Evolutionary conservation across 2,888 invertebrate species (phyloP), one percentile per base, ranked within the genome.

Genomic region (Drosophila atripex): DNA sequence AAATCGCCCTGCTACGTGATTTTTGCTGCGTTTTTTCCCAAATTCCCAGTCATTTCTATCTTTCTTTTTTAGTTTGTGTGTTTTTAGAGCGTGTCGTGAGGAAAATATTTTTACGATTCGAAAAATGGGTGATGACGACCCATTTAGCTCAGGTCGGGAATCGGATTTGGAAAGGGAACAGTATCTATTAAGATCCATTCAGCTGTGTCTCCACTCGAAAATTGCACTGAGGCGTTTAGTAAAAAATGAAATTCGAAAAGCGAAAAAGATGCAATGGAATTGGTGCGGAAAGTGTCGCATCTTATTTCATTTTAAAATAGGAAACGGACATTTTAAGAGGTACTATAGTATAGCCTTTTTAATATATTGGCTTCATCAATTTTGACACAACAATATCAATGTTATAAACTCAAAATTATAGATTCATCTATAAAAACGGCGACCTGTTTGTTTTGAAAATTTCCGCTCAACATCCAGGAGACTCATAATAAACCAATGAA

Each of bases 1-100:
- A 88, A 84, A 88, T 88, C 85, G 68, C 69, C 71, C 69, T 69
- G 73, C 78, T 80, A 84, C 84, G 84, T 84, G 84, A 76, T 88
- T 84, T 86, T 88, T 47, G 64, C 71, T 69, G 76, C 71, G 87
- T 88, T 84, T 84, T 87, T 64, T 46, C 68, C 50, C 12, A 4
- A 68, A 64, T 64, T 64, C 64, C 23, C 68, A 18, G 16, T 7
- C 23, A 14, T 66, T 46, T 25, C 25, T 53, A 16, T 38, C 25
- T 53, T 23, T 38, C 38, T 56, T 28, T 28, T 45, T 16, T 18
- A 25, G 7, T n/a, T n/a, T 41, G 21, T 47, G 59, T 64, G 53
- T 65, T 82, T 87, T 68, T 70, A 82, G 84, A 86, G 86, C 88
- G 77, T 86, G 69, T 80, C 83, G 76, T 84, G 83, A 65, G 71